Percentiles rank a stretch among this genome's conserved stretches.
Conservation (phyloP, 2,888 invertebrate genomes). For the Metalampra italica region DNA sequence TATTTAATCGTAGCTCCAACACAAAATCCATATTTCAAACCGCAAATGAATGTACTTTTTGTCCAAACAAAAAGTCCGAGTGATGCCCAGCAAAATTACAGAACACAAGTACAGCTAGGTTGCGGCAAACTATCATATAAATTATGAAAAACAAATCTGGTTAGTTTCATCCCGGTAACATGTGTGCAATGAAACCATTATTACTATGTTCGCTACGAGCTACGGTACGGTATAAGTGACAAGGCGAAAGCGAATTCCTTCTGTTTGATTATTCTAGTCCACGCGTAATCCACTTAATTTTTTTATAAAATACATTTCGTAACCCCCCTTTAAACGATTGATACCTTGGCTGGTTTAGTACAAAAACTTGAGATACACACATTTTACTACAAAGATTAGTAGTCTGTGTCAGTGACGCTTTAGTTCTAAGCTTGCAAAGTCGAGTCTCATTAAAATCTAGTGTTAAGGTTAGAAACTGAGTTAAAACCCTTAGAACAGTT, state of each 20-base stretch:
- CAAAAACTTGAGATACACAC: too few species aligned
- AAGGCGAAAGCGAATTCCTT: conserved; percentile 22
- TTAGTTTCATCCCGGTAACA: conserved; percentile 47
- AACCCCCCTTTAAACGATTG: too few species aligned
- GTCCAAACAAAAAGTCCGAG: conserved; percentile 25
- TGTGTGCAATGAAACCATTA: conserved; percentile 53
- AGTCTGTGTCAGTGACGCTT: too few species aligned
- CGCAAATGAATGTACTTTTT: conserved; percentile 14
- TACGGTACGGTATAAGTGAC: conserved; percentile 20
- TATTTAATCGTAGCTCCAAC: conserved; percentile 8
- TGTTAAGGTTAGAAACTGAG: too few species aligned
- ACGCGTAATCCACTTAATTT: conserved; percentile 8
- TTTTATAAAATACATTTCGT: too few species aligned
- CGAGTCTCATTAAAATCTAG: too few species aligned
- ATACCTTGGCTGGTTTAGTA: too few species aligned
- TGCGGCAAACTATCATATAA: conserved; percentile 48
- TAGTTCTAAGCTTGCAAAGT: too few species aligned
- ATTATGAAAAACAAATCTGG: conserved; percentile 63
- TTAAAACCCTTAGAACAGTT: too few species aligned
- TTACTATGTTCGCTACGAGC: conserved; percentile 31
- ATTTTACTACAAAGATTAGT: too few species aligned
- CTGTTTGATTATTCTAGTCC: conserved; percentile 7
- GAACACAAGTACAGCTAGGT: conserved; percentile 15
- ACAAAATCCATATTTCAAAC: conserved; percentile 10
- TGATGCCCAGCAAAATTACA: conserved; percentile 19